A percentile compares a stretch with the other conserved stretches of the same genome.
These are phyloP conservation scores for Stictonetta naevosa DNA, from an alignment of 2,113 vertebrate genomes.

Conservation along the genomic window DNA sequence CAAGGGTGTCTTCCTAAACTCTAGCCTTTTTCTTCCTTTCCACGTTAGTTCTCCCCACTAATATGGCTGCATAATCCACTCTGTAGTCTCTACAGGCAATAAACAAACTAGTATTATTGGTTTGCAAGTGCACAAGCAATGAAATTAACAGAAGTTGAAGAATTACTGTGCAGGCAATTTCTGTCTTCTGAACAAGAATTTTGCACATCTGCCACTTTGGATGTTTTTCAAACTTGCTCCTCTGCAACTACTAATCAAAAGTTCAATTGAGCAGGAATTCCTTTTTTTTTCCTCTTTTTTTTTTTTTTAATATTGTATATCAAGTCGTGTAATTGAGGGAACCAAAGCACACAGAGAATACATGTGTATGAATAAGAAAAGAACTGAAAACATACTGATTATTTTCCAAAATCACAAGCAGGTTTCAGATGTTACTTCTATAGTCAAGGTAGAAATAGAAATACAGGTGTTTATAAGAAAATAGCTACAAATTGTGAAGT, in stretches of 20 bases:
- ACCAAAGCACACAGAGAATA: slow-evolving; percentile 41
- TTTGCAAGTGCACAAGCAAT: slow-evolving; percentile 18
- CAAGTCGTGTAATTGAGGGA: slow-evolving; percentile 70
- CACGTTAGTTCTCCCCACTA: background rate
- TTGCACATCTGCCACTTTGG: slow-evolving; percentile 66
- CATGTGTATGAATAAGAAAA: slow-evolving; percentile 65
- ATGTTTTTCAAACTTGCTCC: slow-evolving; percentile 60
- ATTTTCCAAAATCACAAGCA: slow-evolving; percentile 67
- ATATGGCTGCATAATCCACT: background rate
- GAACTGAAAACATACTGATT: slow-evolving; percentile 63
- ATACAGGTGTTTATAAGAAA: slow-evolving; percentile 35
- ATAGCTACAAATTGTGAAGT: slow-evolving; percentile 9
- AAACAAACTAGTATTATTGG: background rate
- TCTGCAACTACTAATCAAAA: slow-evolving; percentile 55
- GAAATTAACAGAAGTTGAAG: slow-evolving; percentile 30
- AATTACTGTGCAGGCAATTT: slow-evolving; percentile 31
- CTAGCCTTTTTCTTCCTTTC: background rate
- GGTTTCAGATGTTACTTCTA: slow-evolving; percentile 68
- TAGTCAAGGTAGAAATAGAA: slow-evolving; percentile 41
- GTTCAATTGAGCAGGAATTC: slow-evolving; percentile 46
- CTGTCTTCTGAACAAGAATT: slow-evolving; percentile 47
- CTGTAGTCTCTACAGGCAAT: background rate
- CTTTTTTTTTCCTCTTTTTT: slow-evolving; percentile 39
- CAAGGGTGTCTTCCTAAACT: background rate
- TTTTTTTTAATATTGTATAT: slow-evolving; percentile 35